Evolutionary conservation across 2,888 invertebrate species (phyloP).

Genomic region (Phytoseiulus persimilis): DNA sequence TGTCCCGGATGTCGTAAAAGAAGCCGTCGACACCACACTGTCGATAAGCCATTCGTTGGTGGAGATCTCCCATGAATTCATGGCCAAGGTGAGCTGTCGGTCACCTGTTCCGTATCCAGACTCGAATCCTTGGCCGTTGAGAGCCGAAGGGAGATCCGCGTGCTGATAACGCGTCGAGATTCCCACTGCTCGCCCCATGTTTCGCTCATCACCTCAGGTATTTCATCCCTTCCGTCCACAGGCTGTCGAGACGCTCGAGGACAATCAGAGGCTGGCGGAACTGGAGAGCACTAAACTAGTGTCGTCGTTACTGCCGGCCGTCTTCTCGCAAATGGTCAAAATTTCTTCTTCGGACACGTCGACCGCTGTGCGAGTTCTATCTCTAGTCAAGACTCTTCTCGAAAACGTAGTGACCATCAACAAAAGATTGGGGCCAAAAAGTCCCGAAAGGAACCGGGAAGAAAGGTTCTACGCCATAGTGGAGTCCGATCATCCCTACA

Average conservation of each 20-base stretch:
- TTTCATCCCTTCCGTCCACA: slow-evolving; percentile 26
- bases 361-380: slow-evolving; percentile 66
- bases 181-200: no score
- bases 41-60: slow-evolving; percentile 39
- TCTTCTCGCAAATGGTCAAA: slow-evolving; percentile 28
- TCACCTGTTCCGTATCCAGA: no score
- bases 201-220: no score
- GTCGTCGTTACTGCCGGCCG: slow-evolving; percentile 21
- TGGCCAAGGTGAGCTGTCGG: background rate
- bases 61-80: slow-evolving; percentile 36
- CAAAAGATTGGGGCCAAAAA: slow-evolving; percentile 50
- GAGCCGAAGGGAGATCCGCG: no score
- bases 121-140: no score
- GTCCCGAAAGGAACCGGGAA: slow-evolving; percentile 11
- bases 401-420: slow-evolving; percentile 81
- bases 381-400: slow-evolving; percentile 73
- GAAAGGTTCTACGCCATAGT: slow-evolving; percentile 68
- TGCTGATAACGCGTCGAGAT: no score
- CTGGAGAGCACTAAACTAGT: slow-evolving; percentile 26
- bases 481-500: slow-evolving; percentile 95
- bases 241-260: slow-evolving; percentile 5
- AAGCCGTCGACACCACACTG: slow-evolving; percentile 13
- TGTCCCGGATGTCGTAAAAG: background rate
- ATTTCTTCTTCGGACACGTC: slow-evolving; percentile 11
- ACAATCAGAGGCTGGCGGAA: background rate